Evolutionary conservation across 2,888 invertebrate genomes (phyloP).

Genomic region (Polia nebulosa): DNA sequence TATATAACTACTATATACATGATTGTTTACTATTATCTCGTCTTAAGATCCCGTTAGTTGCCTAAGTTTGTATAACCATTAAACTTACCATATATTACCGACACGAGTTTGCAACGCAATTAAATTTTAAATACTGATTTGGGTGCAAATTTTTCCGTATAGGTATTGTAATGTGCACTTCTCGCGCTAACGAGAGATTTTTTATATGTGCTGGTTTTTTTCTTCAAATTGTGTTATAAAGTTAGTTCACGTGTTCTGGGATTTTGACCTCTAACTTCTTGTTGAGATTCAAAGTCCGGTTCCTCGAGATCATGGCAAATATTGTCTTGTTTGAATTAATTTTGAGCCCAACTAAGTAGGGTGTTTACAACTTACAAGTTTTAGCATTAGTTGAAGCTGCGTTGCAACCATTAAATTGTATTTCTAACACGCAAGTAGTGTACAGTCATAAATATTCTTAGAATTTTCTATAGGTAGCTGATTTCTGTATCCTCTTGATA

Average conservation of each 20-base stretch:
- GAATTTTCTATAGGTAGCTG: not conserved
- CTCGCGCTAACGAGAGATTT: conserved; percentile 4
- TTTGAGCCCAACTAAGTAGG: conserved; percentile 27
- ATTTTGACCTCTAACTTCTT: conserved; percentile 42
- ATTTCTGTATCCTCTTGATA: not conserved
- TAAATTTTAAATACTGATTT: conserved; percentile 12
- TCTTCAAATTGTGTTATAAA: not conserved
- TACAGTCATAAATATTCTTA: not conserved
- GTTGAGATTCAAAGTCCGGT: conserved; percentile 30
- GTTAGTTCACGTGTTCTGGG: not conserved
- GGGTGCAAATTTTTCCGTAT: not conserved
- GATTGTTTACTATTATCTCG: not conserved
- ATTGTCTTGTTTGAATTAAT: conserved; percentile 38
- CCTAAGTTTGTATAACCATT: not conserved
- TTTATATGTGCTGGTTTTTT: conserved; percentile 1
- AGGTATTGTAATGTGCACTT: not conserved
- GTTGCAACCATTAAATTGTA: not conserved
- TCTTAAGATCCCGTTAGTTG: not conserved
- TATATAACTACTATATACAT: not conserved
- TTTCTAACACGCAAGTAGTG: not conserved
- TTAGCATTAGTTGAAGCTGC: not conserved
- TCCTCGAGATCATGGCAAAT: conserved; percentile 40
- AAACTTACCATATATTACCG: not conserved
- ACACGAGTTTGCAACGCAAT: conserved; percentile 16
- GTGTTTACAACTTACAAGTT: conserved; percentile 11